A percentile compares a stretch with the other conserved stretches of the same genome.
phyloP scores from a whole-genome alignment of 2,113 vertebrate genomes.

The Urocitellus parryii region DNA sequence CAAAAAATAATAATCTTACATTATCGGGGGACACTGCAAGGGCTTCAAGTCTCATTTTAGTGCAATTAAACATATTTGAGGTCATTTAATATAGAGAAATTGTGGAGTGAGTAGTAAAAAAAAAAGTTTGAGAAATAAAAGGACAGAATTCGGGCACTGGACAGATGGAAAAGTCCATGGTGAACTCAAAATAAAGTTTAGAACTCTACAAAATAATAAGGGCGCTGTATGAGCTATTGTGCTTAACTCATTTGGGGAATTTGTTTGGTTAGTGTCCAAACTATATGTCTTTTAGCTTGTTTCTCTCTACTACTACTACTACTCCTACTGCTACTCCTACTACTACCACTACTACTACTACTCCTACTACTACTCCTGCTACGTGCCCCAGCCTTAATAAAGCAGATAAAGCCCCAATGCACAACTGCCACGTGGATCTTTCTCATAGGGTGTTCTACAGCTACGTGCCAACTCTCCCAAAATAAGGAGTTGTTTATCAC shows the following conservation, averaged over 20 bases:
- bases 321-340: no score
- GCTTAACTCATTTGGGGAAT: background rate
- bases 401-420: no score
- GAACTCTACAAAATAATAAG: background rate
- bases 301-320: no score
- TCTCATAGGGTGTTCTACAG: no score
- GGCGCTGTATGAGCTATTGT: background rate
- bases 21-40: accelerated
- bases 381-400: no score
- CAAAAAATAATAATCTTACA: background rate
- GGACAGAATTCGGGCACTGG: background rate
- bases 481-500: no score
- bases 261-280: background rate
- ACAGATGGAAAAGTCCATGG: background rate
- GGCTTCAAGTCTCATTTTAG: background rate
- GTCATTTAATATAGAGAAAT: background rate
- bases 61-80: background rate
- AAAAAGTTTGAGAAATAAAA: background rate
- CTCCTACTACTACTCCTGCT: no score
- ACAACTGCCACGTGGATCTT: no score
- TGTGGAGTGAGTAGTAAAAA: background rate
- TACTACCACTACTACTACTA: no score
- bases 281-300: no score
- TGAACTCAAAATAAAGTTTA: background rate
- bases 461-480: no score